Evolutionary conservation across 2,113 vertebrate species (phyloP).

Genomic region (Odobenus rosmarus): DNA sequence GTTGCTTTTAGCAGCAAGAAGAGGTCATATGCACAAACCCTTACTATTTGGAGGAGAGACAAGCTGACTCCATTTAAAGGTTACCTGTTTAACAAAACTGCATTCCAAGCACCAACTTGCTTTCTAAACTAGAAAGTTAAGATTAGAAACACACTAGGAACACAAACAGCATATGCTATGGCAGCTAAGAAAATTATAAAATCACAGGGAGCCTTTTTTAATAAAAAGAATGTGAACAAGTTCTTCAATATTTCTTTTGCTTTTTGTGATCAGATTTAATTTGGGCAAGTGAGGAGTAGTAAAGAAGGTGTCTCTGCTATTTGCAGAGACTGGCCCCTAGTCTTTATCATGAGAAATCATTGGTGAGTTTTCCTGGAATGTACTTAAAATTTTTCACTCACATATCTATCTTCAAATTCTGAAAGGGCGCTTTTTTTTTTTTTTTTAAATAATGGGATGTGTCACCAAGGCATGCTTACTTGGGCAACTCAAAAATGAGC

Average conservation of each 20-base stretch:
- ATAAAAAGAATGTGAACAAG: background rate
- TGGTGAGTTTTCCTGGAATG: background rate
- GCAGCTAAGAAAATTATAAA: background rate
- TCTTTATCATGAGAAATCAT: background rate
- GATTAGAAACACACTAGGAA: conserved; percentile 1
- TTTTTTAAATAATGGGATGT: background rate
- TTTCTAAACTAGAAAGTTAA: conserved; percentile 17
- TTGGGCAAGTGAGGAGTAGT: background rate
- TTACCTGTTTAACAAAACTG: background rate
- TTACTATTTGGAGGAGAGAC: background rate
- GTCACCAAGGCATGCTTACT: background rate
- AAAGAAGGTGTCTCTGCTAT: background rate
- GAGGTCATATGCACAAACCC: background rate
- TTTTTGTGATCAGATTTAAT: background rate
- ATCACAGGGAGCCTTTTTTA: background rate
- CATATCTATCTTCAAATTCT: background rate
- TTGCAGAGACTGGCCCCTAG: background rate
- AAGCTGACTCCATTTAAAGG: conserved; percentile 1
- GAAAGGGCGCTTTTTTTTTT: background rate
- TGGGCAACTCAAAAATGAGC: background rate
- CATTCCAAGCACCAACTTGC: background rate
- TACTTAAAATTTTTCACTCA: conserved; percentile 5
- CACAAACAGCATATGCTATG: background rate
- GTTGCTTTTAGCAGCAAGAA: background rate
- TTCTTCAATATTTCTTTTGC: background rate